A percentile compares a stretch with the other conserved stretches of the same genome.
These are phyloP conservation scores for Arvicanthis niloticus DNA, from an alignment of 2,113 vertebrate species.

Conservation along the genomic window DNA sequence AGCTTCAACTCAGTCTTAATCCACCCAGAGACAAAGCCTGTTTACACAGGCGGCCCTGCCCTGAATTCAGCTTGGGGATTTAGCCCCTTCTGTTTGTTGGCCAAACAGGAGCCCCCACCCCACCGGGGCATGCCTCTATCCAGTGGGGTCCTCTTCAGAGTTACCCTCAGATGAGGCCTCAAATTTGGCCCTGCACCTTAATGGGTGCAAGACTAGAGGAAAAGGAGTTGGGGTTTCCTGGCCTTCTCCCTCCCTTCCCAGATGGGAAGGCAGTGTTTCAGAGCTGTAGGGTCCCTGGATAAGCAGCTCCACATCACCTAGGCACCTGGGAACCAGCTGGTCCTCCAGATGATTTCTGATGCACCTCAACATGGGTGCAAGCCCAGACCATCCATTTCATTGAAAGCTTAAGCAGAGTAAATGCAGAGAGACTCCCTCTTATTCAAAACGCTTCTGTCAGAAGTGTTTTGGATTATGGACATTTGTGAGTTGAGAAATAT, in stretches of 20 bases:
- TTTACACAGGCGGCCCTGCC: conserved; percentile 82
- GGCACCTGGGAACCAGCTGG: background rate
- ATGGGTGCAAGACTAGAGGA: background rate
- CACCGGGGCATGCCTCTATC: conserved; percentile 55
- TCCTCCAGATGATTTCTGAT: background rate
- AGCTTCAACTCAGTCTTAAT: conserved; percentile 58
- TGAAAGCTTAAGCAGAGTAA: background rate
- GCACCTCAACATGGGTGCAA: background rate
- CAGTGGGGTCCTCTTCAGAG: conserved; percentile 17
- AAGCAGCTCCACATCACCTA: too few relatives aligned
- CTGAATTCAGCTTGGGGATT: conserved; percentile 83
- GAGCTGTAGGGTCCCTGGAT: background rate
- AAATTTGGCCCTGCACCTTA: background rate
- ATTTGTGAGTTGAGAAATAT: background rate
- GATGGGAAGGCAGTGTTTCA: background rate
- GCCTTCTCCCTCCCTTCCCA: background rate
- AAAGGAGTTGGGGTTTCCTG: background rate
- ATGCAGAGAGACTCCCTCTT: background rate
- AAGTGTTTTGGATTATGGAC: background rate
- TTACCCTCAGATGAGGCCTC: conserved; percentile 4
- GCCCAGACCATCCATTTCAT: background rate
- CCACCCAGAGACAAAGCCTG: conserved; percentile 86
- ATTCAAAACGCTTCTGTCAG: background rate
- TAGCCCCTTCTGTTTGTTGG: conserved; percentile 86
- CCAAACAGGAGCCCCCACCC: conserved; percentile 81